Evolutionary conservation across 2,888 invertebrate species (phyloP).

Genomic region (Calliopum simillimum): DNA sequence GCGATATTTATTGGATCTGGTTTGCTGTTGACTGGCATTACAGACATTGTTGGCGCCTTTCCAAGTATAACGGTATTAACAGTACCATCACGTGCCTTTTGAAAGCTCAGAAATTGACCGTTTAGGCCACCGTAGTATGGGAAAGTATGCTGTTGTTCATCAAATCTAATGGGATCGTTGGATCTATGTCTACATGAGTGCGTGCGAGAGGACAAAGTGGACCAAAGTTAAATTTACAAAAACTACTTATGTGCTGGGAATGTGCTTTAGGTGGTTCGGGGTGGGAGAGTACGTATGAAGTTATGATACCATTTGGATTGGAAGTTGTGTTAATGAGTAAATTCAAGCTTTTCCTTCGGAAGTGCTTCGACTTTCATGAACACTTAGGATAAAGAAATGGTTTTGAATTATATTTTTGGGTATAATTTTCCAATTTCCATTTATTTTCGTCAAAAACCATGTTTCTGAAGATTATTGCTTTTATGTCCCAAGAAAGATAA

Average conservation of each 20-base stretch:
- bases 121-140: slow-evolving; percentile 81
- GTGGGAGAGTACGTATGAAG: not conserved
- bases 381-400: too few species aligned
- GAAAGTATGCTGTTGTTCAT: slow-evolving; percentile 63
- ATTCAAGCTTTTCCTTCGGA: too few species aligned
- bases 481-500: too few species aligned
- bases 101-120: slow-evolving; percentile 72
- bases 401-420: too few species aligned
- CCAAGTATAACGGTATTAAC: slow-evolving; percentile 46
- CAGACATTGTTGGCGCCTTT: slow-evolving; percentile 37
- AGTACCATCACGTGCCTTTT: slow-evolving; percentile 47
- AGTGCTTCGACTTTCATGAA: too few species aligned
- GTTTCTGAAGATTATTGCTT: too few species aligned
- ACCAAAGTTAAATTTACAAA: not conserved
- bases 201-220: not conserved
- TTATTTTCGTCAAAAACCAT: too few species aligned
- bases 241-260: not conserved
- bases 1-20: slow-evolving; percentile 42
- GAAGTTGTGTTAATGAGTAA: not conserved
- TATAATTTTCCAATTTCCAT: too few species aligned
- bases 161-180: slow-evolving; percentile 48
- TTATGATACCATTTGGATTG: not conserved
- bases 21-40: slow-evolving; percentile 15
- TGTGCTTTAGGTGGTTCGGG: slow-evolving; percentile 28
- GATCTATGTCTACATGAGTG: slow-evolving; percentile 49